Evolutionary conservation across 2,888 invertebrate species (phyloP).

Genomic region (Pyrgus malvae): DNA sequence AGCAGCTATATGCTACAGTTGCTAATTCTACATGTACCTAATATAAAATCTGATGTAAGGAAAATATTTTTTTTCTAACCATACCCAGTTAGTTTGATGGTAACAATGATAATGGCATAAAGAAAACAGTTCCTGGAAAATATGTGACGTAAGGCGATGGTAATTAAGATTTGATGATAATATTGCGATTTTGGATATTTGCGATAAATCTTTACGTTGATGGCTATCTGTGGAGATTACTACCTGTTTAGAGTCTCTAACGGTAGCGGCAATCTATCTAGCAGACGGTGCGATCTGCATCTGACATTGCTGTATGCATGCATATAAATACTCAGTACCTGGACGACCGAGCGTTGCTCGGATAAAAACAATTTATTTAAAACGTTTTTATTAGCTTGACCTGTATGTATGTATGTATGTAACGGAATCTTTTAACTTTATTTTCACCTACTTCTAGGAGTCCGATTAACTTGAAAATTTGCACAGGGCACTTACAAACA

Average conservation of each 20-base stretch:
- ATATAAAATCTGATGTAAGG: neutral
- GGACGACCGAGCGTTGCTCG: too few species aligned
- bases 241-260: neutral
- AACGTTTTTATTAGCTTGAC: too few species aligned
- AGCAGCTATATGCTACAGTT: too few species aligned
- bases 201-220: constrained; percentile 1
- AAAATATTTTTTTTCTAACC: neutral
- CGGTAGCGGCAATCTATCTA: constrained; percentile 10
- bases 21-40: neutral
- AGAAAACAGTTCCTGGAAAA: constrained; percentile 19
- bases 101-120: constrained; percentile 1
- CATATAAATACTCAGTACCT: too few species aligned
- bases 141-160: constrained; percentile 9
- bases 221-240: constrained; percentile 1
- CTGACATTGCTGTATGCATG: neutral
- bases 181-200: constrained; percentile 1
- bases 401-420: too few species aligned
- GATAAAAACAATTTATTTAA: too few species aligned
- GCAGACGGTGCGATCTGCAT: constrained; percentile 2
- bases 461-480: too few species aligned
- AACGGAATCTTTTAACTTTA: too few species aligned
- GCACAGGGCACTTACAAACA: too few species aligned
- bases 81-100: neutral
- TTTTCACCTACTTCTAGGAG: too few species aligned
- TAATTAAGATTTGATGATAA: constrained; percentile 20